Evolutionary conservation across 2,888 invertebrate genomes (phyloP), one percentile per base, ranked within the genome.

Genomic region (Trachelus tabidus): DNA sequence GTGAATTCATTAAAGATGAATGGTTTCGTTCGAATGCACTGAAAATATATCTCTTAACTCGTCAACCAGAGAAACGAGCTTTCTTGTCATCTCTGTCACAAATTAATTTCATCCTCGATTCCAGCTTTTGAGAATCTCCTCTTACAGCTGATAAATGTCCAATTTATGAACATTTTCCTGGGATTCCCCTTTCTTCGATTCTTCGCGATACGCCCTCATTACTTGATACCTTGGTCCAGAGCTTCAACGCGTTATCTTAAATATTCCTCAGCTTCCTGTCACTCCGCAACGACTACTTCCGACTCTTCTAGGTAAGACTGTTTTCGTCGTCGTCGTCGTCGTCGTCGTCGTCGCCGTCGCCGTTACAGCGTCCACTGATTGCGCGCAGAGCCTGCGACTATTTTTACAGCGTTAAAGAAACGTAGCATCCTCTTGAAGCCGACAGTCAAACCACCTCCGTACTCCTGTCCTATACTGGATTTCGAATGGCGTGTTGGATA

Each of bases 81-180:
- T 23, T 56, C 9, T 15, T 0, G 1, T 56, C 0, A 6, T 23
- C 9, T 56, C 23, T 56, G 4, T 23, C 9, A 23, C 1, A 1
- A 23, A 56, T 0, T 35, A 23, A 23, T 56, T 34, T 1, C 23
- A 9, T 9, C 0, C 56, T 23, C 15, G 2, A 23, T 23, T 56
- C 23, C 56, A 56, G 0, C 56, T 23, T 56, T 6, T 3, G 0
- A 23, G 23, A 23, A 0, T 56, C 9, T 23, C 0, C 9, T 23
- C 1, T 0, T 9, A 1, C 9, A 9, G 56, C 23, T 6, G 23
- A 23, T 9, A 9, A 23, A 2, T 23, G 15, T 23, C 0, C 0
- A 23, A 23, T 9, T 56, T 23, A 9, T 6, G 2, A 56, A 56
- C 9, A 37, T 1, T 56, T 0, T 56, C 1, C 0, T 2, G 2